Percentiles rank a stretch among this genome's conserved stretches.
Conservation (phyloP, 2,113 vertebrate genomes). For the Notiomystis cincta region DNA sequence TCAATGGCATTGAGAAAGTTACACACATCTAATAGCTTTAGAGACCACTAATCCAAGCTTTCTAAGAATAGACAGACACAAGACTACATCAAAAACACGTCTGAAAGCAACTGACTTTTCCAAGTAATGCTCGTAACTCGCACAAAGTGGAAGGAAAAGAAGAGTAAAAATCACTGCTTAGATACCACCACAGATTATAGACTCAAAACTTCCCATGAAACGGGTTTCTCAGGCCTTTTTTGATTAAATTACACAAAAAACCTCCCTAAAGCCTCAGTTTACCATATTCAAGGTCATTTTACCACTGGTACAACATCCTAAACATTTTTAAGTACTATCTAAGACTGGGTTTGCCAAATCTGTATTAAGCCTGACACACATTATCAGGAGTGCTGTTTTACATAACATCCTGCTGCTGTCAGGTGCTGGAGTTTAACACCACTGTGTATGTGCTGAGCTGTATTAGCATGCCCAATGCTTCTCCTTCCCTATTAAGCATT, state of each 20-base stretch:
- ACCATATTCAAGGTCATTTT: conserved; percentile 70
- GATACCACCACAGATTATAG: background rate
- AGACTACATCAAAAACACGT: background rate
- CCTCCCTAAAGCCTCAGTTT: background rate
- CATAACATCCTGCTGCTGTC: conserved; percentile 65
- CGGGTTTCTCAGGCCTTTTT: background rate
- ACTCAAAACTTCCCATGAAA: background rate
- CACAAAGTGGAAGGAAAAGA: background rate
- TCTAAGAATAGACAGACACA: background rate
- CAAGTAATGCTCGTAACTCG: background rate
- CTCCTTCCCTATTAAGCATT: conserved; percentile 58
- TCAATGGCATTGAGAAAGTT: background rate
- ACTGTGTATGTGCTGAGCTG: conserved; percentile 63
- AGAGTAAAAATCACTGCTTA: background rate
- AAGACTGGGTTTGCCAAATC: conserved; percentile 45
- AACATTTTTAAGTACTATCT: background rate
- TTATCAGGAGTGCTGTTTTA: conserved; percentile 62
- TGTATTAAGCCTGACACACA: background rate
- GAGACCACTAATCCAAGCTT: background rate
- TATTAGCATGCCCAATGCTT: conserved; percentile 24
- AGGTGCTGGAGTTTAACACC: conserved; percentile 33
- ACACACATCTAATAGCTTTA: background rate
- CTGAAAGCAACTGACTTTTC: background rate
- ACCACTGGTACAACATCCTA: background rate
- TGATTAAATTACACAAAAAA: background rate